Evolutionary conservation across 2,888 invertebrate species (phyloP).

Genomic region (Octonoba sinensis): DNA sequence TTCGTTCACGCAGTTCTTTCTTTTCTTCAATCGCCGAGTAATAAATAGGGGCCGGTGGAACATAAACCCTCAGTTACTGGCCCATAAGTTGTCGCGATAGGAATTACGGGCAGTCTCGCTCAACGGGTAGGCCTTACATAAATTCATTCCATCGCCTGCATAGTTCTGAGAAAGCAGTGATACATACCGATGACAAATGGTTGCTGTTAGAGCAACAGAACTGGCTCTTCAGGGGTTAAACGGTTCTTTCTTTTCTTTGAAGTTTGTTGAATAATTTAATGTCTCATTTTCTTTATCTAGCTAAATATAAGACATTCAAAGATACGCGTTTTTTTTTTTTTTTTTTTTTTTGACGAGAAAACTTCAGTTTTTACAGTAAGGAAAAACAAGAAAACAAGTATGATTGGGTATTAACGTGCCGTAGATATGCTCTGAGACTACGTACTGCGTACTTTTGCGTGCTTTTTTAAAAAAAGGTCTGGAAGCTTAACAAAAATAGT

Average conservation of each 20-base stretch:
- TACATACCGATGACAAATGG: conserved; percentile 23
- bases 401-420: too few relatives aligned
- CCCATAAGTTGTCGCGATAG: conserved; percentile 32
- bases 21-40: conserved; percentile 19
- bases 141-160: conserved; percentile 16
- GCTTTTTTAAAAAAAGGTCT: too few relatives aligned
- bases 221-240: background rate
- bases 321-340: too few relatives aligned
- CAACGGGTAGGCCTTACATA: conserved; percentile 28
- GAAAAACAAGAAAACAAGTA: too few relatives aligned
- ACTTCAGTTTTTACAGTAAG: too few relatives aligned
- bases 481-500: too few relatives aligned
- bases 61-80: conserved; percentile 52
- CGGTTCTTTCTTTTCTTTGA: background rate
- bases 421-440: too few relatives aligned
- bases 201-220: background rate
- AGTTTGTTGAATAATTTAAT: too few relatives aligned
- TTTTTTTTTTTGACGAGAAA: too few relatives aligned
- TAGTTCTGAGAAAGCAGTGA: conserved; percentile 27
- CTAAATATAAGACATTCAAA: too few relatives aligned
- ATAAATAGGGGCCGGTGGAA: conserved; percentile 36
- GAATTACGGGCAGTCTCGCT: conserved; percentile 35
- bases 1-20: background rate
- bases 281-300: too few relatives aligned
- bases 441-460: too few relatives aligned